These are phyloP conservation scores for Hydrozoanthus gracilis DNA, from an alignment of 92 coral and sea anemone species.

Conservation along the genomic window DNA sequence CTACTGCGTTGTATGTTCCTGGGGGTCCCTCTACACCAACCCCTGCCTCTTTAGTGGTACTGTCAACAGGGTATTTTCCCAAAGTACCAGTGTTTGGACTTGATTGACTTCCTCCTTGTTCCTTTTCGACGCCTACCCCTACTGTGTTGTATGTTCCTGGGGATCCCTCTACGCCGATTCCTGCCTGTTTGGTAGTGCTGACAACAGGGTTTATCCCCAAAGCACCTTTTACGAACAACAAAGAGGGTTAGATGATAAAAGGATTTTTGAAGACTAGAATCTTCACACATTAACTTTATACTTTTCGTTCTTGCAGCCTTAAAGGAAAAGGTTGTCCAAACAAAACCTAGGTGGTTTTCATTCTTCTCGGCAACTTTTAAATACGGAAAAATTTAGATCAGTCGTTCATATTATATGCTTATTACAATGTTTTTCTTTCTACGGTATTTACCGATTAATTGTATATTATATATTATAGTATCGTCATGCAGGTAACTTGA, in stretches of 20 bases:
- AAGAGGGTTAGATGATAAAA: background rate
- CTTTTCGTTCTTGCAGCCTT: background rate
- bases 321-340: too few relatives aligned
- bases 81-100: too few relatives aligned
- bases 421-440: too few relatives aligned
- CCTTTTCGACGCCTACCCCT: conserved; percentile 7
- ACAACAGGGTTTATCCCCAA: background rate
- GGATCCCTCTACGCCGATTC: background rate
- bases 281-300: background rate
- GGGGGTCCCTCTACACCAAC: background rate
- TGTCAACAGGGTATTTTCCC: background rate
- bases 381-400: too few relatives aligned
- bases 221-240: conserved; percentile 6
- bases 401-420: too few relatives aligned
- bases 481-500: background rate
- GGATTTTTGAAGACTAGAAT: background rate
- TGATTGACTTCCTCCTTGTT: background rate
- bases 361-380: too few relatives aligned
- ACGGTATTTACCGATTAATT: too few relatives aligned
- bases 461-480: too few relatives aligned
- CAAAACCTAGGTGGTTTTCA: too few relatives aligned
- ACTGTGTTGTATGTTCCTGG: conserved; percentile 24
- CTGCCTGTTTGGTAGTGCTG: conserved; percentile 4
- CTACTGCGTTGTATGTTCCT: conserved; percentile 13
- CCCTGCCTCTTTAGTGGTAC: conserved; percentile 2